Base-by-base conservation (phyloP, 2,888 invertebrate genomes). In the Hemaris fuciformis region DNA sequence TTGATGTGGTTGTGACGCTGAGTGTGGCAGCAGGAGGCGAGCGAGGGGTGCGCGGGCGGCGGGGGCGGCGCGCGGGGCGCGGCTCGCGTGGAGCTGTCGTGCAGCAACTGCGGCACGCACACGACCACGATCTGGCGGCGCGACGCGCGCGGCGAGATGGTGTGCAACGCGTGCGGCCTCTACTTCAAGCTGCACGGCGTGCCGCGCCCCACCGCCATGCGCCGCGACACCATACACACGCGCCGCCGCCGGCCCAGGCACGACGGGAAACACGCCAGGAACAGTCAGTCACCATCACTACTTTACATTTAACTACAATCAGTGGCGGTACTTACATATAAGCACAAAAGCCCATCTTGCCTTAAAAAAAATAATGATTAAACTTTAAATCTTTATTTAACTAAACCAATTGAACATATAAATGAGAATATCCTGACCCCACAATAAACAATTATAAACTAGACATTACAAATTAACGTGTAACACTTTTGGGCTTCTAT, bases 111-210 rank as follows among this genome's bases (percentile, higher is more conserved):
- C 89, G 97, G 97, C 70, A 99, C 99, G n/a, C 96, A 96, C 84
- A 98, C 97, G 42, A 99, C 99, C 63, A 99, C 99, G 0, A 97
- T 99, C 68, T 99, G 99, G 99, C 94, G 99, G 77, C 94, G 99
- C 74, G 99, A 99, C 91, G 95, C 97, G 79, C 96, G 97, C 79
- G 99, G 99, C 1, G 99, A 99, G 93, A 99, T 99, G 94, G 99
- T 99, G 64, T 99, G 99, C 91, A 99, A 99, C 91, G 99, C 99
- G 43, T 99, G 99, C 87, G 99, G 99, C 0, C 94, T 99, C 41
- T 99, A 99, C 93, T 99, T 96, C 93, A 99, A 99, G 91, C 94
- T 99, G 73, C 99, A 99, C 89, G 97, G 97, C 68, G 96, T 98
- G 60, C 97, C 98, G 87, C 94, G 99, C 64, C 99, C 99, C 23